Base-by-base conservation (phyloP, 2,797 vertebrate species). In the Spondyliosoma cantharus region DNA sequence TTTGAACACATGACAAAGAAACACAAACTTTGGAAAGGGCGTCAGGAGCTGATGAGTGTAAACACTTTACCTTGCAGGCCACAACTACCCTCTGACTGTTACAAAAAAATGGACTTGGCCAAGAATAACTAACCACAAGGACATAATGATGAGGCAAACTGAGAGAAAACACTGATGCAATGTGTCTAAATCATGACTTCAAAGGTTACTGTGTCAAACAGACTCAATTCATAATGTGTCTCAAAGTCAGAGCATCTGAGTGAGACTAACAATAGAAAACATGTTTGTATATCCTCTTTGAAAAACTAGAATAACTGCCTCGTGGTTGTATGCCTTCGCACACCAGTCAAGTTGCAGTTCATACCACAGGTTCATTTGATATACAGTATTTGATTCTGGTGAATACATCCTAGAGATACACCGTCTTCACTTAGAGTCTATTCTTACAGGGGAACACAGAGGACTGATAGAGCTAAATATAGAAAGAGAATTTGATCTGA, bases 121-220 rank as follows among this genome's bases (percentile, higher is more conserved):
- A 57, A 83, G 45, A 84, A 71, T 71, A 86, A 62, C 25, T 20
- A n/a, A 57, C 73, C 78, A 56, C 76, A 53, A 25, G 75, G 11
- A 43, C 61, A 59, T 48, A 48, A 71, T 49, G 48, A 80, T 62
- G 74, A 27, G 74, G 69, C 48, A 12, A 25, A 52, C 27, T 45
- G 71, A 45, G 56, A 68, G 56, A 84, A 81, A 80, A 67, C 83
- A 78, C 50, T 80, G 63, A 74, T 52, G 62, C 59, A 69, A 72
- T 46, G 54, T 13, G 76, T 46, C 68, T 43, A 29, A 81, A 76
- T 24, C 7, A 17, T 15, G 32, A 61, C 67, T 83, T 72, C 11
- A 68, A 76, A 56, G 13, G 13, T 50, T 20, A 12, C 76, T 14
- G 60, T 45, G 70, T 52, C 24, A 59, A 79, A 82, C 68, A 76